Conservation (phyloP, 2,888 invertebrate genomes). For the Limnephilus lunatus region DNA sequence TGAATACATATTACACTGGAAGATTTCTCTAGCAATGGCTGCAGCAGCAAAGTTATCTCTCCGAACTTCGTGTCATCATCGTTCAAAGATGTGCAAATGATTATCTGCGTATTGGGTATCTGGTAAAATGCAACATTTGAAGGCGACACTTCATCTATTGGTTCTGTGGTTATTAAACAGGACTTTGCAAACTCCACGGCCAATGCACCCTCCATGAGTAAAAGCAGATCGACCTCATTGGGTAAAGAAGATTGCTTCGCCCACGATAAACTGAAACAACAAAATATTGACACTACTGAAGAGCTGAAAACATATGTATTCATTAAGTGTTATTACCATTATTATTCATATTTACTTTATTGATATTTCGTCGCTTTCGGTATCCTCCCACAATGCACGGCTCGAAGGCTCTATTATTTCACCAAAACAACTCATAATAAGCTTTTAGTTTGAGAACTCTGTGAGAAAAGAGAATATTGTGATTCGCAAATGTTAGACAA, state of each 20-base stretch:
- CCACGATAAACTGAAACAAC: conserved; percentile 71
- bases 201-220: conserved; percentile 74
- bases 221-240: conserved; percentile 69
- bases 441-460: background rate
- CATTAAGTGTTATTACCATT: background rate
- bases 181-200: conserved; percentile 70
- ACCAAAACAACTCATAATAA: conserved; percentile 55
- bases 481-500: background rate
- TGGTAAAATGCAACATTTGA: conserved; percentile 71
- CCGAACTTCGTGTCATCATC: conserved; percentile 72
- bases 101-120: conserved; percentile 68
- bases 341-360: background rate
- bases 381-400: conserved; percentile 63
- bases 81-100: conserved; percentile 72
- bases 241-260: conserved; percentile 67
- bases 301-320: background rate
- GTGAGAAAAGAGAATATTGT: background rate
- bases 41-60: conserved; percentile 72
- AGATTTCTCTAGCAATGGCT: conserved; percentile 69
- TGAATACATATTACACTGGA: conserved; percentile 71
- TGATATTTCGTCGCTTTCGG: conserved; percentile 53
- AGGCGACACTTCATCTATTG: conserved; percentile 70
- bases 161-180: conserved; percentile 68
- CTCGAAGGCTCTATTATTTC: conserved; percentile 64
- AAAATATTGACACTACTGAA: background rate